Base-by-base conservation (phyloP, 2,888 invertebrate genomes). In the Parelbella ahira region DNA sequence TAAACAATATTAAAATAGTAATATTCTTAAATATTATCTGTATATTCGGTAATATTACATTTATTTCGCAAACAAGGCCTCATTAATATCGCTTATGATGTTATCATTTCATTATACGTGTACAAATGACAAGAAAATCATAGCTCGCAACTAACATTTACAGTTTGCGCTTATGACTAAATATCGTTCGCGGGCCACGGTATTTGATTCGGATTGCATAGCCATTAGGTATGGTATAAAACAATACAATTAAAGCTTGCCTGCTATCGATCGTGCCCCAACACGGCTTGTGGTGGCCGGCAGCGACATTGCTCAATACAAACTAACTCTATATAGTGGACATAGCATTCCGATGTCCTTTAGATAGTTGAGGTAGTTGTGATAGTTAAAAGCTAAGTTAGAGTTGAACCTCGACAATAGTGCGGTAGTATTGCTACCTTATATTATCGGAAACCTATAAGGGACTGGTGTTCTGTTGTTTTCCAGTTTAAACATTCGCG, bases 181-280 rank as follows among this genome's bases (percentile, higher is more conserved):
- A 29, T 33, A 21, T 34, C 24, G 24, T 23, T 34, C 24, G 24
- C 24, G 34, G 24, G 13, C 7, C 11, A n/a, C 9, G 15, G 13
- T 38, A 38, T 38, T 39, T 19, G 11, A 6, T 37, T 28, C 13
- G 20, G 28, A 37, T 37, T 28, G 37, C 11, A 28, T 15, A 34
- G 24, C 24, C 30, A 29, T 30, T 34, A 3, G 6, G 4, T 1
- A 10, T 21, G n/a, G 2, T 32, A 52, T 61, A 56, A 61, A 60
- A 71, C 74, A 69, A 69, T 71, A 66, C 63, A 65, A 69, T 64
- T 61, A 62, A 62, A 59, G 49, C 53, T 33, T 59, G 57, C 62
- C 67, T 66, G 68, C 61, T 66, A 63, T 66, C 69, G 54, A 51
- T 54, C 57, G 60, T 64, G 69, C 66, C 67, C 65, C 67, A 63